These are phyloP conservation scores for Charaxes varanes DNA, from an alignment of 1,140 invertebrate genomes.

Conservation along the genomic window DNA sequence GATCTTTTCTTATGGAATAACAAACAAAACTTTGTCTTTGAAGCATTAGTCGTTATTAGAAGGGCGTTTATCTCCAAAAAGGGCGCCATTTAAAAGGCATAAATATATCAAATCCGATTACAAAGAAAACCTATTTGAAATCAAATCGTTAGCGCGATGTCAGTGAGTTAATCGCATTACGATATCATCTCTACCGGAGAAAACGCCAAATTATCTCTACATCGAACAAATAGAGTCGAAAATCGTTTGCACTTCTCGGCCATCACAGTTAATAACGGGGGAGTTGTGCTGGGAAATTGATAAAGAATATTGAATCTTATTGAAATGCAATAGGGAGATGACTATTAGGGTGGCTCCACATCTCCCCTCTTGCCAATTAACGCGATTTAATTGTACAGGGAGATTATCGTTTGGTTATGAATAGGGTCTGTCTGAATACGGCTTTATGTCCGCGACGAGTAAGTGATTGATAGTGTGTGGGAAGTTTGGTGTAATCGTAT, in stretches of 20 bases:
- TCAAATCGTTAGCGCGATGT: conserved; percentile 59
- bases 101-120: conserved; percentile 32
- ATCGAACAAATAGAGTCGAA: conserved; percentile 22
- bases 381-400: conserved; percentile 62
- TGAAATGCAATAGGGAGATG: conserved; percentile 18
- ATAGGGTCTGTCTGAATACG: conserved; percentile 15
- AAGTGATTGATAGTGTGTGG: conserved; percentile 5
- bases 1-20: no score
- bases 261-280: conserved; percentile 43
- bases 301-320: conserved; percentile 30
- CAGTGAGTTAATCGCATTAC: conserved; percentile 62
- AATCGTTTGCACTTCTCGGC: conserved; percentile 9
- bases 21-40: no score
- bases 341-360: conserved; percentile 10
- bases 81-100: conserved; percentile 31
- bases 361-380: conserved; percentile 55
- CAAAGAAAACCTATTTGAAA: conserved; percentile 37
- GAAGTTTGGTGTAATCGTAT: conserved; percentile 3
- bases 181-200: conserved; percentile 36
- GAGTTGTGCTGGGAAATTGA: conserved; percentile 21
- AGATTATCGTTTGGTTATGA: conserved; percentile 46
- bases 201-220: conserved; percentile 15
- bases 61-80: conserved; percentile 3
- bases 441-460: conserved; percentile 15
- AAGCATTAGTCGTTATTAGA: conserved; percentile 1